Evolutionary conservation across 2,113 vertebrate species (phyloP), one percentile per base, ranked within the genome.

Genomic region (Pedetes capensis): DNA sequence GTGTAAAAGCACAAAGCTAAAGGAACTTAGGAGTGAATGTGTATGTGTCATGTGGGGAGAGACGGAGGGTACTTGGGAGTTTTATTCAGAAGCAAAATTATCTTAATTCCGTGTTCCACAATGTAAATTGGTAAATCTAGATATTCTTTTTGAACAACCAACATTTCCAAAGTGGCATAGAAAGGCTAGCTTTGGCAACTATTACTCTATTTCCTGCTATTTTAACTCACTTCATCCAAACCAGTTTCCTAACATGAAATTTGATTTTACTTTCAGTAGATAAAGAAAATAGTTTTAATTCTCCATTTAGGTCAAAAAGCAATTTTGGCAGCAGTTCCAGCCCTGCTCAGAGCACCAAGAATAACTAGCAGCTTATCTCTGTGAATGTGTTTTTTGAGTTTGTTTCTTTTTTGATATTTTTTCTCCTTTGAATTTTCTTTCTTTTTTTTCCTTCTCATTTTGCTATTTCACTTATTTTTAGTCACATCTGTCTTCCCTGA

Each of bases 261-360:
- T 82, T 79, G 89, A 95, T 94, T 96, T 97, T 76, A 94, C 64
- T 96, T 89, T 87, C 29, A 53, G 72, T 34, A 96, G 96, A 96
- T 96, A 89, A 95, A 95, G 93, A 93, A 97, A 89, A 94, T 92
- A 49, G 71, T 88, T 94, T 97, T 78, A 87, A 75, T 69, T 95
- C 66, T 94, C 71, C 84, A 95, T 88, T 91, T 92, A 94, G 87
- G 89, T 96, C 95, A 89, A 89, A n/a, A 97, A 96, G 90, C 85
- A 86, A 82, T 95, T 88, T 87, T 94, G 93, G 96, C 94, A 85
- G 81, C 53, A n/a, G 29, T 87, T 91, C 94, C 74, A 71, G 72
- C 29, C 63, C 39, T 79, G 53, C 87, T 81, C 0, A 0, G 44
- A 80, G 76, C 80, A 84, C 75, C 63, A 55, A 94, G 87, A 95